A percentile compares a stretch with the other conserved stretches of the same genome.
Evolutionary conservation across 2,113 vertebrate species (phyloP).

Genomic region (Smithornis capensis): DNA sequence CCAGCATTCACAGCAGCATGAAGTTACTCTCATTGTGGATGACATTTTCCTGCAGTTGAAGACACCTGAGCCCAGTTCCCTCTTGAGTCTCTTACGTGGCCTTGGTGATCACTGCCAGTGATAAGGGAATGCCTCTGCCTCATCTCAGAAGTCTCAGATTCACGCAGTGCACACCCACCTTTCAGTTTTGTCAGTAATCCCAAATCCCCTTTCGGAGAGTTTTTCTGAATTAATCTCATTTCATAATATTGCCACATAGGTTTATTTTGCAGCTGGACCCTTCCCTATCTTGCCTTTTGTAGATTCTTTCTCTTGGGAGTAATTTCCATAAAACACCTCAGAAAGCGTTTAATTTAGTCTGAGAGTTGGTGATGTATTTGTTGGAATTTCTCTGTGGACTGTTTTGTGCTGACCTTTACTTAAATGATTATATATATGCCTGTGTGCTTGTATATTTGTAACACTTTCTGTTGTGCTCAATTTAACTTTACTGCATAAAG

Average conservation of each 20-base stretch:
- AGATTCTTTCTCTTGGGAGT: neutral
- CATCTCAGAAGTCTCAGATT: neutral
- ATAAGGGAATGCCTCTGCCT: neutral
- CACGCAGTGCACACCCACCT: rapidly evolving
- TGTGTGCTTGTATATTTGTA: neutral
- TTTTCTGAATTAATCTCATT: neutral
- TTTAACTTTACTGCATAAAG: neutral
- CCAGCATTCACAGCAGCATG: neutral
- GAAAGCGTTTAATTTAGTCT: neutral
- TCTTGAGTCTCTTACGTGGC: neutral
- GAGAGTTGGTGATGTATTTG: neutral
- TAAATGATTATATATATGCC: neutral
- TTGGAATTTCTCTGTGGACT: neutral
- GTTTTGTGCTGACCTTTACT: constrained; percentile 13
- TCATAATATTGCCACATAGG: neutral
- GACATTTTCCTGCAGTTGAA: neutral
- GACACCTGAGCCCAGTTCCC: neutral
- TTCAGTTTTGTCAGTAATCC: neutral
- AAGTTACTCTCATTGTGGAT: neutral
- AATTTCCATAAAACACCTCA: neutral
- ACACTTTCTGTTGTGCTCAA: neutral
- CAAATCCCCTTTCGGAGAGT: neutral
- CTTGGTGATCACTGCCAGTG: neutral
- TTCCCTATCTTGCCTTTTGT: neutral
- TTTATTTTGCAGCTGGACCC: neutral